phyloP scores from a whole-genome alignment of 2,888 invertebrate genomes.

The Xanthia togata region DNA sequence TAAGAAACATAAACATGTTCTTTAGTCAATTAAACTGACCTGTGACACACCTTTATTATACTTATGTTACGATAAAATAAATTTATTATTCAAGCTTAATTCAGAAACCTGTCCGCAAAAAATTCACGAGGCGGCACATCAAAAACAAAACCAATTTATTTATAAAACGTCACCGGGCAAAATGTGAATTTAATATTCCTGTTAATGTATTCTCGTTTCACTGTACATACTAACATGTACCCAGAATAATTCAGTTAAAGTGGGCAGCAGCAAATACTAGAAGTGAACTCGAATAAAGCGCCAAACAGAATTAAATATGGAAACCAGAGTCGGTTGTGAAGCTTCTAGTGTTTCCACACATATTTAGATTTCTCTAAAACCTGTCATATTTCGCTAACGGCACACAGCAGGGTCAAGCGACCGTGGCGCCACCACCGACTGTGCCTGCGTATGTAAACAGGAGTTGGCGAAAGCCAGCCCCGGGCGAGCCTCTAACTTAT shows the following conservation, averaged over 20 bases:
- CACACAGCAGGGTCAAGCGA: constrained; percentile 50
- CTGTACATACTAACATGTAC: constrained; percentile 48
- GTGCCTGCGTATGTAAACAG: constrained; percentile 76
- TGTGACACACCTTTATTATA: neutral
- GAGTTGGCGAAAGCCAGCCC: constrained; percentile 78
- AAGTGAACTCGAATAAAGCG: constrained; percentile 57
- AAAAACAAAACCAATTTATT: constrained; percentile 23
- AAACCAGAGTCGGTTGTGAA: constrained; percentile 65
- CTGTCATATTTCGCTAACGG: constrained; percentile 74
- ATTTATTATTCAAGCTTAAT: constrained; percentile 7
- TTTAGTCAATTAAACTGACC: neutral
- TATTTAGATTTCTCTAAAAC: constrained; percentile 82
- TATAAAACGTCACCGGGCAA: constrained; percentile 44
- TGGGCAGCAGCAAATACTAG: constrained; percentile 63
- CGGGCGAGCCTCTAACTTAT: constrained; percentile 75
- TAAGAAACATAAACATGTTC: neutral
- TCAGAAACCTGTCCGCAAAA: neutral
- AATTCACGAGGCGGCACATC: neutral
- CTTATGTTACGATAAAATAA: neutral
- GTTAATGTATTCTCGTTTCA: constrained; percentile 59
- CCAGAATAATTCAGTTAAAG: constrained; percentile 62
- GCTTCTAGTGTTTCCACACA: constrained; percentile 71
- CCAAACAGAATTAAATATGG: constrained; percentile 70
- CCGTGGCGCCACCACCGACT: constrained; percentile 73
- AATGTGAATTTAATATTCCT: constrained; percentile 67